A percentile compares a stretch with the other conserved stretches of the same genome.
Conservation (phyloP, 2,888 invertebrate species). For the Meghimatium bilineatum region DNA sequence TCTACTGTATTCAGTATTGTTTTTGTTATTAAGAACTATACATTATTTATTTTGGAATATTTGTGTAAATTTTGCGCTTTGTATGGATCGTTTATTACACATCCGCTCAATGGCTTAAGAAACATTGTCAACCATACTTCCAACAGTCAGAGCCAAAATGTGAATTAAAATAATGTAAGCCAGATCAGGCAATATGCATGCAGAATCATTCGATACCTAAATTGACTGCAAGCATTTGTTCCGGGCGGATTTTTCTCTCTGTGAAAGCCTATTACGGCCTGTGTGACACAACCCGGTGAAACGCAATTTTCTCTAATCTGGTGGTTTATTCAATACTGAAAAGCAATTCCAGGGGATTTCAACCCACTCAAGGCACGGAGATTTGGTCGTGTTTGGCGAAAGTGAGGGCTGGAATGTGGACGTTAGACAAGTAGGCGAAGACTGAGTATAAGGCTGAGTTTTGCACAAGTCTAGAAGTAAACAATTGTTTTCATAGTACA, state of each 20-base stretch:
- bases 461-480: no score
- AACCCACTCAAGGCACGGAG: constrained; percentile 13
- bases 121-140: not conserved
- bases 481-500: no score
- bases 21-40: no score
- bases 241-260: constrained; percentile 28
- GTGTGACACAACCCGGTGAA: constrained; percentile 34
- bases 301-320: constrained; percentile 42
- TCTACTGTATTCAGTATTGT: no score
- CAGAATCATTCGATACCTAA: constrained; percentile 42
- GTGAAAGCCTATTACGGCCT: constrained; percentile 42
- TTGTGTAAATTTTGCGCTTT: no score
- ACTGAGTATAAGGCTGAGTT: no score
- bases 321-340: constrained; percentile 45
- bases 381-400: not conserved
- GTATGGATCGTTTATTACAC: not conserved
- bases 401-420: not conserved
- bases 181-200: constrained; percentile 43
- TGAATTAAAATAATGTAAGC: constrained; percentile 19
- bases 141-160: constrained; percentile 4
- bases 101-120: not conserved
- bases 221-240: constrained; percentile 45
- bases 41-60: no score
- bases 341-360: constrained; percentile 35
- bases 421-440: not conserved